A percentile compares a stretch with the other conserved stretches of the same genome.
These are phyloP conservation scores for Aphelocoma coerulescens DNA, from an alignment of 2,113 vertebrate species.

Conservation along the genomic window DNA sequence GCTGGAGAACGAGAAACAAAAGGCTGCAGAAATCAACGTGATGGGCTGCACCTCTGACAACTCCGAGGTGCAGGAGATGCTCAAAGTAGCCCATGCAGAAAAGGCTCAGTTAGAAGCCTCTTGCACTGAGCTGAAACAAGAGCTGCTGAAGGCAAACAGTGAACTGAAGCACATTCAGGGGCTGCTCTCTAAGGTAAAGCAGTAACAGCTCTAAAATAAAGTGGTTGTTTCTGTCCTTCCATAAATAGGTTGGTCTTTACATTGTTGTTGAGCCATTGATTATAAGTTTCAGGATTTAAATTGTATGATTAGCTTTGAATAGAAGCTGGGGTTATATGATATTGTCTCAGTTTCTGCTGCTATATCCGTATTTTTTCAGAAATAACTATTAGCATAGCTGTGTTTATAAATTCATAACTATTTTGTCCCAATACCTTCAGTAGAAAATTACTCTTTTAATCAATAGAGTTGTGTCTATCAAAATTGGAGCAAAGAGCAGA, in stretches of 20 bases:
- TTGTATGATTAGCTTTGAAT: background rate
- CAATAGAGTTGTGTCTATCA: background rate
- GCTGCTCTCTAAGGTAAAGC: constrained; percentile 82
- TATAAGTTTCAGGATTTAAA: background rate
- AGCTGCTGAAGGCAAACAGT: constrained; percentile 80
- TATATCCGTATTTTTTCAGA: background rate
- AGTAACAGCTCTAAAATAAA: background rate
- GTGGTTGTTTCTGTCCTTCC: background rate
- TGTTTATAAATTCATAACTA: background rate
- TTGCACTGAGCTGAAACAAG: constrained; percentile 82
- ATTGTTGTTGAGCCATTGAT: background rate
- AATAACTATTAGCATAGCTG: background rate
- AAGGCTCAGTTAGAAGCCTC: constrained; percentile 83
- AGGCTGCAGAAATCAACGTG: constrained; percentile 75
- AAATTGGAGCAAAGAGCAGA: background rate
- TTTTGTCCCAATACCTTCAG: background rate
- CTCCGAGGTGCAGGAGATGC: constrained; percentile 79
- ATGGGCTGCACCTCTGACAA: constrained; percentile 74
- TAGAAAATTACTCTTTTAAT: background rate
- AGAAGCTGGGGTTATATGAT: background rate
- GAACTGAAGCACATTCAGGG: constrained; percentile 78
- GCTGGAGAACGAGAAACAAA: constrained; percentile 85
- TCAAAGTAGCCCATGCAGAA: constrained; percentile 81
- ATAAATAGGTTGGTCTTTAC: background rate
- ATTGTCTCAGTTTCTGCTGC: background rate